Percentiles rank a stretch among this genome's conserved stretches.
Evolutionary conservation across 2,113 vertebrate species (phyloP).

Genomic region (Myodes glareolus): DNA sequence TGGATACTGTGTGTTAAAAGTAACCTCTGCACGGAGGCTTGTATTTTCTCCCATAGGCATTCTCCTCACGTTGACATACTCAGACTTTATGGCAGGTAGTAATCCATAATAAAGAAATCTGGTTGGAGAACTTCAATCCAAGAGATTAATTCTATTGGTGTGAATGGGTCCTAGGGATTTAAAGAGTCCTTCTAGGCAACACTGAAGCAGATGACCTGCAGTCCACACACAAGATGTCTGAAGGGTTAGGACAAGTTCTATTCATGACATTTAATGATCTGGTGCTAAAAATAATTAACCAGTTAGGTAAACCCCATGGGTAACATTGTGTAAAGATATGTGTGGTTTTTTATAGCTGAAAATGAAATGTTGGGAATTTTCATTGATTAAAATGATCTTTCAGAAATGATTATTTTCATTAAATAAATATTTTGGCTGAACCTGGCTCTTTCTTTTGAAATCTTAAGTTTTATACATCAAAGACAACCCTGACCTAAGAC

Average conservation of each 20-base stretch:
- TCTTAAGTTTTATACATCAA: not conserved
- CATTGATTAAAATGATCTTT: not conserved
- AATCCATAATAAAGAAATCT: not conserved
- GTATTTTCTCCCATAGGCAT: not conserved
- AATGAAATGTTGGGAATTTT: constrained; percentile 28
- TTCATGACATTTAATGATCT: not conserved
- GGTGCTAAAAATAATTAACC: not conserved
- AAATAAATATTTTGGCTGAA: constrained; percentile 20
- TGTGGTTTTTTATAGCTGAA: not conserved
- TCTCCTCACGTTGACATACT: not conserved
- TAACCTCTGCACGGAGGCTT: not conserved
- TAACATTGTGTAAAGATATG: not conserved
- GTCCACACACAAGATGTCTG: not conserved
- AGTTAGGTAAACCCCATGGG: not conserved
- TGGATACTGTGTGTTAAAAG: not conserved
- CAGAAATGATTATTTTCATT: not conserved
- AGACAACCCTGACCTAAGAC: not conserved
- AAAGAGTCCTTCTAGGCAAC: not conserved
- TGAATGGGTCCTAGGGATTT: not conserved
- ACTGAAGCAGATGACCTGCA: not conserved
- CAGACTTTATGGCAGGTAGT: not conserved
- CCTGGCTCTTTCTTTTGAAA: not conserved
- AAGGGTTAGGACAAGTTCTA: not conserved
- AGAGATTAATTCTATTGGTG: constrained; percentile 10
- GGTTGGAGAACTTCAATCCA: not conserved